Evolutionary conservation across 2,797 vertebrate genomes (phyloP), one percentile per base, ranked within the genome.

Genomic region (Phrynocephalus forsythii): DNA sequence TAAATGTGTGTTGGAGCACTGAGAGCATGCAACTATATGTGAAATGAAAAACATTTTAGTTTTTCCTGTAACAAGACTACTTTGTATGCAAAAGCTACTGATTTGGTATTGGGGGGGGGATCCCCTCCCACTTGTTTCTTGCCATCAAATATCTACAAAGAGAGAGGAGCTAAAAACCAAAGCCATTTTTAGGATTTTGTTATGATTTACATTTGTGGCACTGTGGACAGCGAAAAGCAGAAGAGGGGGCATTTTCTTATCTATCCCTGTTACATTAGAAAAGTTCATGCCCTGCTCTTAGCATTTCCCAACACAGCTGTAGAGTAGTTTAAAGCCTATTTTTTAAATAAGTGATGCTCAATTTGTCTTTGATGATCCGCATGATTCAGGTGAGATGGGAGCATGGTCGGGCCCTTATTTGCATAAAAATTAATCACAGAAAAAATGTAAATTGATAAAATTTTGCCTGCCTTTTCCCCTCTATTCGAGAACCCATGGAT

Each of bases 381-480:
- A 97, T 97, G 97, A 97, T 97, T 97, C 97, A 98, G 97, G 98
- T 98, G 97, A 97, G 97, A 97, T 96, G 95, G 96, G 96, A 97
- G 97, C 97, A 96, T 91, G 94, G 97, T 97, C 92, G 90, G 97
- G 96, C 96, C 95, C 96, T 97, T 80, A 97, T 98, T 97, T 98
- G 97, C 98, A 98, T 97, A 97, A 98, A 98, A 97, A 97, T 98
- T 98, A 98, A 98, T 98, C 97, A 98, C 97, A 97, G 97, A 98
- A 98, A 44, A 97, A 98, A 97, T 97, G 97, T 97, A 98, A 98
- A 98, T 98, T 97, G 97, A 97, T 97, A 97, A 97, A 96, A 97
- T 97, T 97, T 96, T 96, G 96, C 96, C 95, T 96, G 96, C 94
- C 96, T 97, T 97, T 97, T 96, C 76, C 96, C 96, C 96, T 94